Conservation (phyloP, 2,113 vertebrate genomes). For the Cottus gobio region DNA sequence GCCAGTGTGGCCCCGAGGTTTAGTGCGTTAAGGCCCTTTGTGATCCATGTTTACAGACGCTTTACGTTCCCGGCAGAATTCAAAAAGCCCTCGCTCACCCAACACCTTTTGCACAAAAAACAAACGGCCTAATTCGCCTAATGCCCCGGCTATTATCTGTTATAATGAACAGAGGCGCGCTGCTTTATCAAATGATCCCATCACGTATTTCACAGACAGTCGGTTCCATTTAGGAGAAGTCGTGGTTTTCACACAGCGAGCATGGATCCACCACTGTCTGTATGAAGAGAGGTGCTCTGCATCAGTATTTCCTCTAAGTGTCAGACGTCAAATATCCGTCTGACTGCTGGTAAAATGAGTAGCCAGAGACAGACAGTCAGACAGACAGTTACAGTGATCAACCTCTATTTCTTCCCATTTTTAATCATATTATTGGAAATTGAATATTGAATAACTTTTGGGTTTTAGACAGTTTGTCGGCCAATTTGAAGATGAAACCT, state of each 20-base stretch:
- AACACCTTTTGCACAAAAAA: constrained; percentile 66
- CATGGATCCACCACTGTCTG: not conserved
- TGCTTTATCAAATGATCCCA: constrained; percentile 55
- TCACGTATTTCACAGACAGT: constrained; percentile 45
- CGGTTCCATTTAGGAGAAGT: constrained; percentile 32
- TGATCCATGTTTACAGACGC: constrained; percentile 74
- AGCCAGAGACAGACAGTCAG: not conserved
- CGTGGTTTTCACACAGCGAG: not conserved
- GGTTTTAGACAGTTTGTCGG: not conserved
- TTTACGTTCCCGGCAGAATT: constrained; percentile 67
- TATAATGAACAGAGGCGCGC: constrained; percentile 29
- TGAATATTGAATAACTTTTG: not conserved
- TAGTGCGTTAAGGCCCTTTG: constrained; percentile 70
- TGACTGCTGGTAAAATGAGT: not conserved
- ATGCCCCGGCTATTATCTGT: constrained; percentile 60
- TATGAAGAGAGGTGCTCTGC: constrained; percentile 12
- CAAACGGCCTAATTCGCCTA: constrained; percentile 55
- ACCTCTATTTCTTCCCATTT: not conserved
- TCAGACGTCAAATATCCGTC: not conserved
- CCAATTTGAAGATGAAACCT: constrained; percentile 1
- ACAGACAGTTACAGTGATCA: not conserved
- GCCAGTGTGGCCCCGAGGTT: constrained; percentile 69
- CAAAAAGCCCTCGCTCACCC: constrained; percentile 34
- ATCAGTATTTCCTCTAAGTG: constrained; percentile 6
- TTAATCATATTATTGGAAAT: not conserved